Conservation (phyloP, 2,888 invertebrate genomes). For the Palloptera scutellata region DNA sequence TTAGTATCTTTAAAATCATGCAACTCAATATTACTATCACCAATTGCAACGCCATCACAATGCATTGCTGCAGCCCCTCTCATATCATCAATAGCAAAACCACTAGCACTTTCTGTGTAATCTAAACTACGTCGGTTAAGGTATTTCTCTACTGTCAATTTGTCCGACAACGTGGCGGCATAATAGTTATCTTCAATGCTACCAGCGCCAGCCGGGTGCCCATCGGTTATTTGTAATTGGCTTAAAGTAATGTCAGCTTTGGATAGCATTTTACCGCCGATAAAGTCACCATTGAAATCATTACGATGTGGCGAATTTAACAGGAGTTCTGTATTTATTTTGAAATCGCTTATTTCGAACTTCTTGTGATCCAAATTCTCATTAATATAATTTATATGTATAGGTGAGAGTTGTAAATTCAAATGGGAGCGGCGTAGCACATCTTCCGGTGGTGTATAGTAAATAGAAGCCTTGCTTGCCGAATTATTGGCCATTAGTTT, state of each 20-base stretch:
- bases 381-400: constrained; percentile 67
- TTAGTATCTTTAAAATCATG: constrained; percentile 52
- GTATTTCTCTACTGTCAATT: constrained; percentile 20
- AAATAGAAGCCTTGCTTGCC: constrained; percentile 77
- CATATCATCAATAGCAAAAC: not conserved
- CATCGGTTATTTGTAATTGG: constrained; percentile 44
- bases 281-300: constrained; percentile 36
- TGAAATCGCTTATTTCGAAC: constrained; percentile 49
- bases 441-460: constrained; percentile 75
- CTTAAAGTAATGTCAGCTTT: constrained; percentile 39
- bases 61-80: not conserved
- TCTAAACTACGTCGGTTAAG: not conserved
- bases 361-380: constrained; percentile 58
- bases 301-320: constrained; percentile 45
- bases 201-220: constrained; percentile 41
- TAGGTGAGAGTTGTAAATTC: constrained; percentile 63
- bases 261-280: constrained; percentile 29
- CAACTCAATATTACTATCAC: constrained; percentile 39
- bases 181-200: constrained; percentile 57
- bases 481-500: constrained; percentile 55
- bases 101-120: constrained; percentile 1
- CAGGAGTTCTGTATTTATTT: constrained; percentile 47
- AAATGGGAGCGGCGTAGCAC: constrained; percentile 50
- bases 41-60: constrained; percentile 23
- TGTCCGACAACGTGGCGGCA: constrained; percentile 38